A percentile compares a stretch with the other conserved stretches of the same genome.
phyloP scores from a whole-genome alignment of 2,797 vertebrate species.

The Urocyon cinereoargenteus region DNA sequence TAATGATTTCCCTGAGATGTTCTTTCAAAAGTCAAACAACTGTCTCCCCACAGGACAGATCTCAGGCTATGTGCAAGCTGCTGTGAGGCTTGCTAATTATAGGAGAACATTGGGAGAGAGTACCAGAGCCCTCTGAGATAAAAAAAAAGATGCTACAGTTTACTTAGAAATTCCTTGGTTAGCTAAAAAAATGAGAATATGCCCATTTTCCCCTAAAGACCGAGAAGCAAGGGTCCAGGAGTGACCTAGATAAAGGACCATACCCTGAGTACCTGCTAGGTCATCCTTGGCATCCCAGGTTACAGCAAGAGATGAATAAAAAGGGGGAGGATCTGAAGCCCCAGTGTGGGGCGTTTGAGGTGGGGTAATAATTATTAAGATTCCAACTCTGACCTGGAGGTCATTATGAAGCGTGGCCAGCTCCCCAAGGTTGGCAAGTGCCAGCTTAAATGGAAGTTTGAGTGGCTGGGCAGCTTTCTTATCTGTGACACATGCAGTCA shows the following conservation, averaged over 20 bases:
- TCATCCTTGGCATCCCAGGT: not conserved
- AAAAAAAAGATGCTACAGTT: not conserved
- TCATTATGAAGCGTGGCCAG: not conserved
- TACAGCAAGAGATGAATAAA: not conserved
- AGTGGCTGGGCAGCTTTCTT: not conserved
- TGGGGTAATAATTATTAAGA: not conserved
- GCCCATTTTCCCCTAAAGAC: not conserved
- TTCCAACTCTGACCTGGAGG: not conserved
- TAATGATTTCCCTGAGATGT: not conserved
- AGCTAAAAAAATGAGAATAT: not conserved
- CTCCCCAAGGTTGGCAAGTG: not conserved
- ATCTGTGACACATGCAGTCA: not conserved
- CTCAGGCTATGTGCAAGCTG: not conserved
- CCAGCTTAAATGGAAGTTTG: not conserved
- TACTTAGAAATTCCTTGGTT: slow-evolving; percentile 28
- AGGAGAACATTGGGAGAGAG: not conserved
- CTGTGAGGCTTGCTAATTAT: not conserved
- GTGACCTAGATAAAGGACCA: not conserved
- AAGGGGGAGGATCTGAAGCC: not conserved
- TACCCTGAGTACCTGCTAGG: not conserved
- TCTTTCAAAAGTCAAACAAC: not conserved
- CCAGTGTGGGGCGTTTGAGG: too few species aligned
- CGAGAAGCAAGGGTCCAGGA: not conserved
- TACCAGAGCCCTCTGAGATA: not conserved
- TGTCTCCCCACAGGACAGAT: not conserved